Conservation (phyloP, 2,888 invertebrate genomes). For the Coelopa pilipes region DNA sequence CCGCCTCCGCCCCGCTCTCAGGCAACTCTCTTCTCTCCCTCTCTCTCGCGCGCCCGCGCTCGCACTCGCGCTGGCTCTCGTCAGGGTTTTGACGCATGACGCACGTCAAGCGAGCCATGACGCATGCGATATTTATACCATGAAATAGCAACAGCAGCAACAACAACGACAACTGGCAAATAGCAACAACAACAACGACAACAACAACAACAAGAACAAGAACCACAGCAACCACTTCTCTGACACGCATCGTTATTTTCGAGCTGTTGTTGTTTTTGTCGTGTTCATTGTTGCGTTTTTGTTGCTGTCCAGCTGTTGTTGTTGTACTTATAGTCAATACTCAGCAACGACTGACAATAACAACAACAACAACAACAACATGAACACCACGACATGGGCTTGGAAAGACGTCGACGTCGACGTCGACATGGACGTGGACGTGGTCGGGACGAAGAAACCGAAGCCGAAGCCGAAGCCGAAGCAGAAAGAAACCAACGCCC, state of each 20-base stretch:
- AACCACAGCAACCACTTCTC: too few species aligned
- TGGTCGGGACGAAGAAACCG: too few species aligned
- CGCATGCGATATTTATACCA: conserved; percentile 45
- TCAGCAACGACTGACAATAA: conserved; percentile 4
- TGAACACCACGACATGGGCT: not conserved
- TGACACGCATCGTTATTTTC: conserved; percentile 14
- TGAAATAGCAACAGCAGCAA: conserved; percentile 4
- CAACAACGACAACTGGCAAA: conserved; percentile 10
- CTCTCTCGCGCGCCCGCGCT: not conserved
- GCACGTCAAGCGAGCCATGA: too few species aligned
- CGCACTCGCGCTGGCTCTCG: conserved; percentile 7
- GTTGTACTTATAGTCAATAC: too few species aligned
- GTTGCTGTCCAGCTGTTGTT: not conserved
- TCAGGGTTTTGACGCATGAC: conserved; percentile 43
- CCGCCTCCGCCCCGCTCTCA: too few species aligned
- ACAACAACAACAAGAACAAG: conserved; percentile 2
- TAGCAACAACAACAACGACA: not conserved
- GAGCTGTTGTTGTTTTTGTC: not conserved
- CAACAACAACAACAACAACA: conserved; percentile 21
- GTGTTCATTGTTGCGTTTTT: conserved; percentile 17
- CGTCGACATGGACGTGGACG: not conserved
- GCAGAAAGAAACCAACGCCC: conserved; percentile 47
- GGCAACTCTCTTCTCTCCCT: too few species aligned
- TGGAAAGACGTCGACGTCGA: too few species aligned
- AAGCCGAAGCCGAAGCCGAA: conserved; percentile 39